A percentile compares a stretch with the other conserved stretches of the same genome.
These are phyloP conservation scores for Microctenopoma steveboyesi DNA, from an alignment of 2,797 vertebrate species.

Conservation along the genomic window DNA sequence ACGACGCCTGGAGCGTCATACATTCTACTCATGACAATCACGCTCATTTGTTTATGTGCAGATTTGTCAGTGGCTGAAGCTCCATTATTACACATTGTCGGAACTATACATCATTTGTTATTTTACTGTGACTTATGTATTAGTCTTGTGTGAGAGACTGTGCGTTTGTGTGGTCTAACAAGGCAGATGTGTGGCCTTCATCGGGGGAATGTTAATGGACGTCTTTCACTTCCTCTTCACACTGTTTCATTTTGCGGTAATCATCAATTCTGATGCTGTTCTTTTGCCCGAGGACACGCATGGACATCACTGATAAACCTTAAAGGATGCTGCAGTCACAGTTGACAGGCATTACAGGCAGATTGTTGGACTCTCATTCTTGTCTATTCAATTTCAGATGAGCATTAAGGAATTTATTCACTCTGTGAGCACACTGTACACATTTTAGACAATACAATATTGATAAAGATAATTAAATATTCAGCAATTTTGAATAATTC, in stretches of 20 bases:
- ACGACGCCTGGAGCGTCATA: constrained; percentile 25
- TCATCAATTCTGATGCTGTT: constrained; percentile 29
- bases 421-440: background rate
- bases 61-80: constrained; percentile 55
- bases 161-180: constrained; percentile 33
- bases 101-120: constrained; percentile 57
- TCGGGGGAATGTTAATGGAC: constrained; percentile 47
- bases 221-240: constrained; percentile 14
- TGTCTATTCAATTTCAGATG: constrained; percentile 11
- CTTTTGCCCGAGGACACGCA: constrained; percentile 22
- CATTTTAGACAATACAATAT: background rate
- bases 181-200: constrained; percentile 8
- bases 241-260: constrained; percentile 41
- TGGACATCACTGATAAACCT: constrained; percentile 14
- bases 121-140: constrained; percentile 68
- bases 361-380: constrained; percentile 2
- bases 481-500: background rate
- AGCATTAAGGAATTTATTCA: constrained; percentile 5
- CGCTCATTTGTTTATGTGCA: constrained; percentile 64
- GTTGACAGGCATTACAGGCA: constrained; percentile 25
- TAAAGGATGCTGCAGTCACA: constrained; percentile 4
- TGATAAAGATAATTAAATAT: constrained; percentile 6
- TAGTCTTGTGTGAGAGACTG: constrained; percentile 19
- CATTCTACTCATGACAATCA: constrained; percentile 49
- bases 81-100: constrained; percentile 58